Percentiles rank a stretch among this genome's conserved stretches.
These are phyloP conservation scores for pig (Sus scrofa) DNA, from an alignment of 2,113 vertebrate species.

Conservation along the genomic window T2T-Sscrofa CM000817.6:150516001-150516500, in stretches of 20 bases:
- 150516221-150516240: not conserved
- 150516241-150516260: not conserved
- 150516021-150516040: not conserved
- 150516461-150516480: not conserved
- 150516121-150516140: slow-evolving; percentile 33
- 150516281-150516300: not conserved
- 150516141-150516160: not conserved
- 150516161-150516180: not conserved
- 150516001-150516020: not conserved
- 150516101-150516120: slow-evolving; percentile 4
- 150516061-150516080: not conserved
- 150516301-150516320: not conserved
- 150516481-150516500: not conserved
- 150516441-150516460: not conserved
- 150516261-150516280: not conserved
- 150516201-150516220: not conserved
- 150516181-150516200: slow-evolving; percentile 18
- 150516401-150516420: not conserved
- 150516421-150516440: not conserved
- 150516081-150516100: slow-evolving; percentile 9
- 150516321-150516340: not conserved
- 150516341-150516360: not conserved
- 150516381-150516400: not conserved
- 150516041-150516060: slow-evolving; percentile 45
- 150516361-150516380: not conserved